A percentile compares a stretch with the other conserved stretches of the same genome.
Conservation (phyloP, 2,113 vertebrate genomes). For the Engraulis encrasicolus region DNA sequence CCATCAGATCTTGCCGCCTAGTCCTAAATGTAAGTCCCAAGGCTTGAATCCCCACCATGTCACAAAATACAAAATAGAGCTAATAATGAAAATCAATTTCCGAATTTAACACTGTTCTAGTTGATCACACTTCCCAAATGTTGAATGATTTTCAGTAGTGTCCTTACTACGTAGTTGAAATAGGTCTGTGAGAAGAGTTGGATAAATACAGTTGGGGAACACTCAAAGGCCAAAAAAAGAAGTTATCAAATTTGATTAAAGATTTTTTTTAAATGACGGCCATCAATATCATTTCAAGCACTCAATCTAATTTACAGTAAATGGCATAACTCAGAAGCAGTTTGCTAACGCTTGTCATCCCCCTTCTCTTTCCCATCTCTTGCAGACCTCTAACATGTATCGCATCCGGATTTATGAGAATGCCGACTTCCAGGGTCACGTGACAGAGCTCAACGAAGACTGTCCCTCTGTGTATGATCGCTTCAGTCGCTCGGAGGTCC, state of each 20-base stretch:
- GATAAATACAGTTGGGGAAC: too few relatives aligned
- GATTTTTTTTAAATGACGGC: too few relatives aligned
- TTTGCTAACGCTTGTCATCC: background rate
- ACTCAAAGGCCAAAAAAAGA: too few relatives aligned
- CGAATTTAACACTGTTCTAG: too few relatives aligned
- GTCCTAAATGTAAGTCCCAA: slow-evolving; percentile 32
- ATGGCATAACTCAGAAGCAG: background rate
- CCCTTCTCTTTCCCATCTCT: background rate
- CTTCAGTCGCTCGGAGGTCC: slow-evolving; percentile 49
- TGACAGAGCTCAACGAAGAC: slow-evolving; percentile 30
- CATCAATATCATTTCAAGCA: too few relatives aligned
- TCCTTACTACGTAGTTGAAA: background rate
- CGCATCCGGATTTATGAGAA: slow-evolving; percentile 22
- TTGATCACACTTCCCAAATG: too few relatives aligned
- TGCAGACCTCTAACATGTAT: background rate
- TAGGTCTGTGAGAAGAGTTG: background rate
- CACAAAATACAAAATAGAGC: too few relatives aligned
- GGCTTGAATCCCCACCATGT: background rate
- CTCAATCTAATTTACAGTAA: too few relatives aligned
- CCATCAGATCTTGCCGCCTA: slow-evolving; percentile 45
- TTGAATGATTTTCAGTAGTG: background rate
- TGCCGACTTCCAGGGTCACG: slow-evolving; percentile 27
- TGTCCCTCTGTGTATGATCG: slow-evolving; percentile 54
- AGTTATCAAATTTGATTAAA: too few relatives aligned
- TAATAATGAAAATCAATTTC: too few relatives aligned